Base-by-base conservation (phyloP, 2,888 invertebrate species). In the Eupithecia subumbrata region DNA sequence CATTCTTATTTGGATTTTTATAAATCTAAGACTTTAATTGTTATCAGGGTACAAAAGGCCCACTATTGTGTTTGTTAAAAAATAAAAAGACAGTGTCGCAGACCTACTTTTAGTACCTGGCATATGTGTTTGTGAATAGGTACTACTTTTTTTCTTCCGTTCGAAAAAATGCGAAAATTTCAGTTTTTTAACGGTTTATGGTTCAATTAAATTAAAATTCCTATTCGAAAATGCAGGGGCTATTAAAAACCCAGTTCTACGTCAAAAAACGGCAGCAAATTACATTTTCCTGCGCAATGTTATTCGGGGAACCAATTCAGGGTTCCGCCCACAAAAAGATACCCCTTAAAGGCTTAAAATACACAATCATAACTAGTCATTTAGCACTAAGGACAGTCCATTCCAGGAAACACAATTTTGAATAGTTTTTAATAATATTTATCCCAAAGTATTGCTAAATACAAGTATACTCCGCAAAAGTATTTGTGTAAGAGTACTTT, bases 241-340 rank as follows among this genome's bases (percentile, higher is more conserved):
- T 56, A 11, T 11, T 56, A 22, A 22, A 56, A 56, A 11, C 52
- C 22, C n/a, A n/a, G 52, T 2, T 18, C 52, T 4, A 22, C 22
- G 22, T 56, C 52, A 56, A 56, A 52, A 56, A 56, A 56, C 48
- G n/a, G 48, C 52, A 22, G 52, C 22, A 56, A 56, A 52, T 52
- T 56, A 22, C 22, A 56, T 56, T 56, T 56, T n/a, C 52, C 52
- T 56, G 52, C 22, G 52, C 52, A 22, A 22, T 22, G 52, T 56
- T 56, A n/a, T 56, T 56, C 11, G 22, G n/a, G 52, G 22, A 56
- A 56, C 52, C 11, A 56, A 56, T 22, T 4, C 4, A 56, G 52
- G 52, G 52, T 56, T 56, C 52, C 52, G n/a, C 22, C 11, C 22
- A 11, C 9, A 52, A 52, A 48, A 18, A 52, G 7, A 18, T 18